phyloP scores from a whole-genome alignment of 2,797 vertebrate genomes.

The Thamnophis elegans region DNA sequence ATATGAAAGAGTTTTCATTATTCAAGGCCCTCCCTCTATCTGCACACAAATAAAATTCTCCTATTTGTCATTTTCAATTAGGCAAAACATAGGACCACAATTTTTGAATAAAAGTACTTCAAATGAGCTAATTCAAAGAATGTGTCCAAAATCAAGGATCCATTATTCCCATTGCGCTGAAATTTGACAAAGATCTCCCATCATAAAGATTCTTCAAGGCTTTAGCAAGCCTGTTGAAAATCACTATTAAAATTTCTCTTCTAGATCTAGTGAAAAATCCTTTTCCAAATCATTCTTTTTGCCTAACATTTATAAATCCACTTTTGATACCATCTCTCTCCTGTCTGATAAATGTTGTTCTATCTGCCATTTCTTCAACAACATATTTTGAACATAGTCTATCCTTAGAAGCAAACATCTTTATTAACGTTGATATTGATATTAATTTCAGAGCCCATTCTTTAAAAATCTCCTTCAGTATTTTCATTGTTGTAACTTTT shows the following conservation, averaged over 20 bases:
- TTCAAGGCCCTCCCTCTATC: not conserved
- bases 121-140: not conserved
- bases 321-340: not conserved
- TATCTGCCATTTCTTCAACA: not conserved
- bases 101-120: not conserved
- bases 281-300: not conserved
- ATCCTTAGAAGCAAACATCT: not conserved
- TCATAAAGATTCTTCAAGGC: not conserved
- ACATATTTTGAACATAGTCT: not conserved
- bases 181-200: not conserved
- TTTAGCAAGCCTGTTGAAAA: not conserved
- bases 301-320: not conserved
- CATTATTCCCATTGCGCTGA: not conserved
- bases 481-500: not conserved
- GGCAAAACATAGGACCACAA: not conserved
- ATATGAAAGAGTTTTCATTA: not conserved
- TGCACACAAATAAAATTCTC: not conserved
- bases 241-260: not conserved
- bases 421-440: not conserved
- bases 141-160: not conserved
- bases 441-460: not conserved
- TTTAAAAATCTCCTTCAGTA: not conserved
- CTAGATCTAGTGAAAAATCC: not conserved
- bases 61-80: not conserved
- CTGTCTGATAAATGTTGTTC: not conserved